Percentiles rank a stretch among this genome's conserved stretches.
Conservation (phyloP, 1,140 invertebrate species). For the Tyrophagus putrescentiae region DNA sequence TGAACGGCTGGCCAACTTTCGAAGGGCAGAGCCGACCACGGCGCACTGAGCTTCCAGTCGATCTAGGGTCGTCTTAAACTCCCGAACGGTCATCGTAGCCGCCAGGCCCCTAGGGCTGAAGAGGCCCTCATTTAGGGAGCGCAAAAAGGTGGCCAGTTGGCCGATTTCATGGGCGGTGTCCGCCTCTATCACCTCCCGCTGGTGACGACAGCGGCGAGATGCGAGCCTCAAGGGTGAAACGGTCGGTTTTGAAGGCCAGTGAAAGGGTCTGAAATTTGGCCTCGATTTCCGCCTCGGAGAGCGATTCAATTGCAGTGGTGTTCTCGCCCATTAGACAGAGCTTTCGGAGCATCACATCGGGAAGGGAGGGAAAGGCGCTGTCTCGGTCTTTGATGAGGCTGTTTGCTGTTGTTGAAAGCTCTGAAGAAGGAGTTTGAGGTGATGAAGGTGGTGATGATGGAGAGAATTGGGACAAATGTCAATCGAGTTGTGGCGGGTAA, state of each 20-base stretch:
- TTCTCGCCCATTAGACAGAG: constrained; percentile 13
- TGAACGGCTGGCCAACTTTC: constrained; percentile 35
- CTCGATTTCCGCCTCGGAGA: constrained; percentile 33
- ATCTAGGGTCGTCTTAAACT: constrained; percentile 32
- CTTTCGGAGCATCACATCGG: constrained; percentile 16
- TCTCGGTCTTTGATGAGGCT: no score
- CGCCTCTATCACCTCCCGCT: constrained; percentile 39
- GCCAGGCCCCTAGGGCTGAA: no score
- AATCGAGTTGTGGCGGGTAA: no score
- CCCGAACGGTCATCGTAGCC: no score
- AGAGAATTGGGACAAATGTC: no score
- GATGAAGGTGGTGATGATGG: no score
- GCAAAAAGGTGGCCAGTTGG: no score
- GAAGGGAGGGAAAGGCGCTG: constrained; percentile 19
- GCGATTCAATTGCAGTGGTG: constrained; percentile 30
- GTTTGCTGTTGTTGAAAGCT: no score
- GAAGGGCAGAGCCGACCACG: constrained; percentile 34
- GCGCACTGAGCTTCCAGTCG: constrained; percentile 36
- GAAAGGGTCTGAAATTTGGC: constrained; percentile 37
- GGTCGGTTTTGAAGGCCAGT: constrained; percentile 41
- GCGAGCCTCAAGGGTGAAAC: constrained; percentile 36
- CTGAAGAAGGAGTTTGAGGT: no score
- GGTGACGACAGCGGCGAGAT: constrained; percentile 37
- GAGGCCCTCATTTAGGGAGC: no score
- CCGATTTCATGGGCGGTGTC: constrained; percentile 38